These are phyloP conservation scores for Phengaris arion DNA, from an alignment of 2,888 invertebrate genomes.

Conservation along the genomic window DNA sequence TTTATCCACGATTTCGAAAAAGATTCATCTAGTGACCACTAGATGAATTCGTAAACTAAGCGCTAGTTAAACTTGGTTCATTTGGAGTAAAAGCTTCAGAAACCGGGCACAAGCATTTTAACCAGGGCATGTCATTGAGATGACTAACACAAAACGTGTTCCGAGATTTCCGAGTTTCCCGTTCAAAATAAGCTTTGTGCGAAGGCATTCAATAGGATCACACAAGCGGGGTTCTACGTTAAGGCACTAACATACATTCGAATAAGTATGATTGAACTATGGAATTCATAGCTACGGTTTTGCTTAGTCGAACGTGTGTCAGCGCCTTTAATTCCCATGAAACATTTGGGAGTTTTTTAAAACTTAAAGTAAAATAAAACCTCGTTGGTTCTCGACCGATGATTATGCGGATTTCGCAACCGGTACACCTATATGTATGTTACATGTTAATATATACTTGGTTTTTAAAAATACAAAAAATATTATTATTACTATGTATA, in stretches of 20 bases:
- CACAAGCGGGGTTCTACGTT: constrained; percentile 16
- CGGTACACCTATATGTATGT: constrained; percentile 27
- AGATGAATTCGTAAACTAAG: too few relatives aligned
- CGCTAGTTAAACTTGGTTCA: too few relatives aligned
- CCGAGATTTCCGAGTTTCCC: constrained; percentile 7
- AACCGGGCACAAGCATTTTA: too few relatives aligned
- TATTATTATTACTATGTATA: not conserved
- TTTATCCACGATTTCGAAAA: too few relatives aligned
- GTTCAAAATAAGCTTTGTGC: not conserved
- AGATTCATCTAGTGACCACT: too few relatives aligned
- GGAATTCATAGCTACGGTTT: not conserved
- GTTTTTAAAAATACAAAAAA: not conserved
- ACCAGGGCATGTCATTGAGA: not conserved
- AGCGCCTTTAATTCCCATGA: not conserved
- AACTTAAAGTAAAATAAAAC: constrained; percentile 25
- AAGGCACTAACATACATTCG: not conserved
- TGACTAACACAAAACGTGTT: constrained; percentile 1
- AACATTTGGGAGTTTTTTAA: constrained; percentile 16
- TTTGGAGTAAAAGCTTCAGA: too few relatives aligned
- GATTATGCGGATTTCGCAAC: constrained; percentile 23
- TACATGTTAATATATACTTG: constrained; percentile 18
- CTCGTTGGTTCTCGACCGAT: constrained; percentile 27
- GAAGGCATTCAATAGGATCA: constrained; percentile 22
- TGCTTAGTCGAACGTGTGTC: not conserved
- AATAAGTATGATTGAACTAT: not conserved